These are phyloP conservation scores for Drosophila leonis DNA, from an alignment of 2,888 invertebrate species.

Conservation along the genomic window DNA sequence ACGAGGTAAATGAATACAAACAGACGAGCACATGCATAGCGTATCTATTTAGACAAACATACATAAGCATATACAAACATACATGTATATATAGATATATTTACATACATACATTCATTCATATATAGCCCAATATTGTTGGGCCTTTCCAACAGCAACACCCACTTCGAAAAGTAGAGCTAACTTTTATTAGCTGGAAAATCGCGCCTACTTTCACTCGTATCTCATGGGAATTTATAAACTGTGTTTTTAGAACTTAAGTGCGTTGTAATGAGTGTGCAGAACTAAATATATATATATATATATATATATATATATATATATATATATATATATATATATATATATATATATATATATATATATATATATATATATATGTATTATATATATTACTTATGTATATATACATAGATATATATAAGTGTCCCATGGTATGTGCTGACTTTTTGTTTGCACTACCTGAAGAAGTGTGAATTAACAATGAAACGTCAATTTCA, in stretches of 20 bases:
- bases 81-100: background rate
- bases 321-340: background rate
- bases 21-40: slow-evolving; percentile 18
- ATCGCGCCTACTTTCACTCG: slow-evolving; percentile 40
- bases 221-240: slow-evolving; percentile 61
- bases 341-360: background rate
- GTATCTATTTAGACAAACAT: slow-evolving; percentile 4
- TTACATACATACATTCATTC: background rate
- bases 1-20: slow-evolving; percentile 2
- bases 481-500: slow-evolving; percentile 22
- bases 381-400: background rate
- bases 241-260: slow-evolving; percentile 33
- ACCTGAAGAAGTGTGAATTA: background rate
- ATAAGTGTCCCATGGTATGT: slow-evolving; percentile 7
- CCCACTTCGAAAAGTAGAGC: slow-evolving; percentile 18
- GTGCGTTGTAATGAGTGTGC: slow-evolving; percentile 11
- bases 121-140: background rate
- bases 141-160: slow-evolving; percentile 28
- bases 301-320: background rate
- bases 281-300: background rate
- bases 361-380: slow-evolving; percentile 7
- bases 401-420: background rate
- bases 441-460: slow-evolving; percentile 1
- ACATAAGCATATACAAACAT: background rate
- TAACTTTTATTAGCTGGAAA: slow-evolving; percentile 51